Percentiles rank a stretch among this genome's conserved stretches.
Conservation (phyloP, 2,888 invertebrate species). For the Trichopria drosophilae region DNA sequence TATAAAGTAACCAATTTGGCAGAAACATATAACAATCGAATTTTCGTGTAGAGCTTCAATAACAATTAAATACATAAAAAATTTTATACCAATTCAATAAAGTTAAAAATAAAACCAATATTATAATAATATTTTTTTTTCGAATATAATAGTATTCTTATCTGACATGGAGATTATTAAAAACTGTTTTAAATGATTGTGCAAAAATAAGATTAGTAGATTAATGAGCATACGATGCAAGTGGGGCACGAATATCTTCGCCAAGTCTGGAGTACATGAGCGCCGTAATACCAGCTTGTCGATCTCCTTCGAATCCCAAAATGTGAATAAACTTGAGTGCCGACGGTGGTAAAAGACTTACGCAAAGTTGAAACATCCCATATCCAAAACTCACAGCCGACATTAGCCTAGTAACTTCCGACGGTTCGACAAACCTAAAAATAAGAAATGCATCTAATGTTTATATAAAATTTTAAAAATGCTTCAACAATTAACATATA, state of each 20-base stretch:
- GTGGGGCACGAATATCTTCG: conserved; percentile 69
- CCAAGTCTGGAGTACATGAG: conserved; percentile 66
- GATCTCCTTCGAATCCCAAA: conserved; percentile 69
- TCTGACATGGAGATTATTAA: too few relatives aligned
- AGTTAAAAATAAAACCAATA: too few relatives aligned
- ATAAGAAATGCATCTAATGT: not conserved
- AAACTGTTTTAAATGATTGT: too few relatives aligned
- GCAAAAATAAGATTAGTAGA: too few relatives aligned
- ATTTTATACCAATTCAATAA: too few relatives aligned
- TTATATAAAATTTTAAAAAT: not conserved
- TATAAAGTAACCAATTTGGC: too few relatives aligned
- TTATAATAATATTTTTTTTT: conserved; percentile 9
- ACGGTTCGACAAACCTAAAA: conserved; percentile 58
- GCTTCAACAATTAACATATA: too few relatives aligned
- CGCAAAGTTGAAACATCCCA: conserved; percentile 69
- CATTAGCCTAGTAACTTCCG: conserved; percentile 65
- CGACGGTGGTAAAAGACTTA: conserved; percentile 69
- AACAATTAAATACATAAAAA: too few relatives aligned
- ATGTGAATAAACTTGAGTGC: conserved; percentile 65
- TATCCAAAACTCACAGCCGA: conserved; percentile 72
- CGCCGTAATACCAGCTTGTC: conserved; percentile 63
- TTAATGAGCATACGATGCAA: conserved; percentile 63
- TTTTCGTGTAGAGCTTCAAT: too few relatives aligned
- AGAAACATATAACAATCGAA: too few relatives aligned
- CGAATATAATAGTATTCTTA: too few relatives aligned